Evolutionary conservation across 2,797 vertebrate species (phyloP).

Genomic region (Emydoidea blandingii): DNA sequence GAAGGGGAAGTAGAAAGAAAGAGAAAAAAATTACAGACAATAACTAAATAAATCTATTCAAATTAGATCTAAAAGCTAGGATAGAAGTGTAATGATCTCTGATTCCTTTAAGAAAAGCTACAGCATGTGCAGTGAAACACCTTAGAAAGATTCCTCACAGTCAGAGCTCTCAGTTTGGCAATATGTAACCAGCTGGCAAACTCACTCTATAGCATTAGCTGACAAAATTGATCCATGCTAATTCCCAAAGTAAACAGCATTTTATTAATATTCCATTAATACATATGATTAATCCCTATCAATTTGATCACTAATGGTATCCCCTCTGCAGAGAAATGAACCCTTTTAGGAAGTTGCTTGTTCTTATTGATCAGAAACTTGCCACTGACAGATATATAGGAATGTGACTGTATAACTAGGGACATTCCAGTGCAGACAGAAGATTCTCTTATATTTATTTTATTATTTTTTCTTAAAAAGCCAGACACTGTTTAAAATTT

Average conservation of each 20-base stretch:
- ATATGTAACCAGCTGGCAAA: rapidly evolving
- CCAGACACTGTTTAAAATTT: constrained; percentile 3
- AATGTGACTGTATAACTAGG: neutral
- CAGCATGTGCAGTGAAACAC: rapidly evolving
- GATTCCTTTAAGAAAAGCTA: neutral
- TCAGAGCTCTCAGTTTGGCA: neutral
- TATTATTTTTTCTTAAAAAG: neutral
- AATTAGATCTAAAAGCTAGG: neutral
- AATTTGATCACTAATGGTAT: neutral
- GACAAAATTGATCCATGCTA: rapidly evolving
- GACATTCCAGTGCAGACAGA: neutral
- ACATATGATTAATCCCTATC: neutral
- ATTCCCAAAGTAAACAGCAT: rapidly evolving
- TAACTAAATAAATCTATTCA: neutral
- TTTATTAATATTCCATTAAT: neutral
- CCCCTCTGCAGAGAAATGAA: neutral
- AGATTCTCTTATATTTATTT: neutral
- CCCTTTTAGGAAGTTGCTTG: neutral
- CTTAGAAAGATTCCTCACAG: neutral
- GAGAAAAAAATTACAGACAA: rapidly evolving
- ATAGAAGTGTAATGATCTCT: rapidly evolving
- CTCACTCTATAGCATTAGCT: neutral
- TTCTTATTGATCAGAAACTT: neutral
- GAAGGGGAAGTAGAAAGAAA: neutral
- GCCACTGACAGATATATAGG: neutral